Base-by-base conservation (phyloP, 2,888 invertebrate species). In the Temnothorax unifasciatus region DNA sequence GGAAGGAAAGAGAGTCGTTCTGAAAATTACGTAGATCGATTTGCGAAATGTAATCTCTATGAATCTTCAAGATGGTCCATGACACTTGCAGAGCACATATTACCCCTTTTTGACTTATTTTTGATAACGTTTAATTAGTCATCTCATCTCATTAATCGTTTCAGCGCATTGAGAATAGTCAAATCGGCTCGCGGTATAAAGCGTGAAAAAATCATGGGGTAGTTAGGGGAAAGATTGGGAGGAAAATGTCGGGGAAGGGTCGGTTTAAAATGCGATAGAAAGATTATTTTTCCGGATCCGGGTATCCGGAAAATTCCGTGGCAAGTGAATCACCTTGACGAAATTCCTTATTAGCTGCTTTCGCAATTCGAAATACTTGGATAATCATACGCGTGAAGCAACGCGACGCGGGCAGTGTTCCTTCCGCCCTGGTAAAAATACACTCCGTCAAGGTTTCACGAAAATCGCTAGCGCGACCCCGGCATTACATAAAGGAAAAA, bases 401-500 rank as follows among this genome's bases (percentile, higher is more conserved):
- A 3, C 2, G 21, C 63, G n/a, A 38, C 13, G 29, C 18, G 25
- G 9, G 2, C 59, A 13, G 3, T 21, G 0, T n/a, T 29, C 3
- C 6, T 15, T 38, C 3, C 47, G 3, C 6, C 29, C 25, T 9
- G 54, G 0, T 57, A 69, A 69, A 77, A 77, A 57, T 77, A 57
- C 69, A 69, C 15, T 75, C 9, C 1, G 21, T 29, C 25, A n/a
- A 66, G n/a, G 66, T n/a, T 76, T 66, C 25, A 66, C 50, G 44
- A 38, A 54, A 61, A 25, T 74, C 38, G 66, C 15, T 61, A 41
- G 50, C 25, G 25, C 54, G 2, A 21, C 13, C 6, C n/a, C 25
- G 61, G 38, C 64, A 77, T 89, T 89, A 88, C 34, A 79, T 89
- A 87, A 87, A 87, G 81, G 76, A 77, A 69, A 71, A 77, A 47